Evolutionary conservation across 2,888 invertebrate genomes (phyloP), one percentile per base, ranked within the genome.

Genomic region (Tridacna gigas): DNA sequence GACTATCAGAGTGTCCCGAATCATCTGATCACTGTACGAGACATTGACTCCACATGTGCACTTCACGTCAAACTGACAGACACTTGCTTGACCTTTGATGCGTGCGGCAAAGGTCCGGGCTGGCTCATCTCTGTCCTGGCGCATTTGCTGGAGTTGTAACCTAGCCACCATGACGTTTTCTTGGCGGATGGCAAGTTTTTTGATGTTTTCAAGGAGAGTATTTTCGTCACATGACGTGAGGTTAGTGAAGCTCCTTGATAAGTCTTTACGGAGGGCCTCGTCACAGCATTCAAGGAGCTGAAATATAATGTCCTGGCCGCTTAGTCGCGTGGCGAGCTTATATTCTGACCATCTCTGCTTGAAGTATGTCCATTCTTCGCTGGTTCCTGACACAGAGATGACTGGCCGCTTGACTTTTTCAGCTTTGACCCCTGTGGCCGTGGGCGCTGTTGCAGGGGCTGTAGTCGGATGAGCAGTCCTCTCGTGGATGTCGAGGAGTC

Each of bases 11-110:
- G 65, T 76, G 76, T 22, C 85, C 56, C 82, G 76, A 22, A 86
- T 86, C 25, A 82, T 86, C 37, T 86, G 80, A 67, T 82, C 80
- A 66, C 86, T 80, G 26, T 73, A 86, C 37, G 80, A 75, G 65
- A 77, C 77, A 1, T 69, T 73, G 60, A 83, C 82, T 12, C 66
- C 63, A 66, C 82, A 86, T 60, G 80, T 82, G 28, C 85, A 82
- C 11, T 45, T 65, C 45, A 77, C 77, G 22, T 65, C 73, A 28
- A 77, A 83, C 65, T 80, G 83, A 37, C 73, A 80, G 45, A 76
- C 74, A 73, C 79, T 47, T 26, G 79, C 80, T 51, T 77, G 83
- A 28, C 79, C 83, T 45, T 79, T 15, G 3, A 79, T 66, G 66
- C 65, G 73, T n/a, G 83, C 83, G 2, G 80, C 73, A 77, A 79